phyloP scores from a whole-genome alignment of 2,797 vertebrate genomes.

The Anabas testudineus region DNA sequence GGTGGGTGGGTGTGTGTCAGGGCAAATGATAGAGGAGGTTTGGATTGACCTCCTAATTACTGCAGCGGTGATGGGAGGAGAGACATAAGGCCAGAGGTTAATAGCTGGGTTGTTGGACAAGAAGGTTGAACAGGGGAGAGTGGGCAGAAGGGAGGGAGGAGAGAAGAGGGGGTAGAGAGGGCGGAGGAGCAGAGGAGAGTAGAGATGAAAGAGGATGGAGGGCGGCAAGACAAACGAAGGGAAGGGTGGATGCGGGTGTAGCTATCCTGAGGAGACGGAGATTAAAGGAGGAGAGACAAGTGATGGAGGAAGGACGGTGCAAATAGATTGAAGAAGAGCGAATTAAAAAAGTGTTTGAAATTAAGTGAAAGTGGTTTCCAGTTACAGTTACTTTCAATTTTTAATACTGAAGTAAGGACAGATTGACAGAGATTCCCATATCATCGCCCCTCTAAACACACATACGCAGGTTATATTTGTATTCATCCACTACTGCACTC shows the following conservation, averaged over 20 bases:
- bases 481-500: no score
- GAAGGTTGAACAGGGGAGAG: slow-evolving; percentile 31
- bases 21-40: slow-evolving; percentile 93
- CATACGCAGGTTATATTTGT: no score
- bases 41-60: slow-evolving; percentile 98
- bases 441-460: no score
- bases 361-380: no score
- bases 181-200: neutral
- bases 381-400: no score
- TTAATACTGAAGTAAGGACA: no score
- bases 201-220: slow-evolving; percentile 5
- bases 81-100: slow-evolving; percentile 92
- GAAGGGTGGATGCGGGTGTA: neutral
- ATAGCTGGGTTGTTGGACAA: slow-evolving; percentile 87
- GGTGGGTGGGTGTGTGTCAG: slow-evolving; percentile 48
- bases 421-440: no score
- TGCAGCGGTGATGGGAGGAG: slow-evolving; percentile 92
- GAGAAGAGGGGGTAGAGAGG: no score
- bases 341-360: no score
- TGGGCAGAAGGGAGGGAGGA: neutral
- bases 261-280: neutral
- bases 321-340: no score
- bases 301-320: neutral
- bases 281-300: neutral
- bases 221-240: neutral